These are phyloP conservation scores for Tautogolabrus adspersus DNA, from an alignment of 2,113 vertebrate species.

Conservation along the genomic window DNA sequence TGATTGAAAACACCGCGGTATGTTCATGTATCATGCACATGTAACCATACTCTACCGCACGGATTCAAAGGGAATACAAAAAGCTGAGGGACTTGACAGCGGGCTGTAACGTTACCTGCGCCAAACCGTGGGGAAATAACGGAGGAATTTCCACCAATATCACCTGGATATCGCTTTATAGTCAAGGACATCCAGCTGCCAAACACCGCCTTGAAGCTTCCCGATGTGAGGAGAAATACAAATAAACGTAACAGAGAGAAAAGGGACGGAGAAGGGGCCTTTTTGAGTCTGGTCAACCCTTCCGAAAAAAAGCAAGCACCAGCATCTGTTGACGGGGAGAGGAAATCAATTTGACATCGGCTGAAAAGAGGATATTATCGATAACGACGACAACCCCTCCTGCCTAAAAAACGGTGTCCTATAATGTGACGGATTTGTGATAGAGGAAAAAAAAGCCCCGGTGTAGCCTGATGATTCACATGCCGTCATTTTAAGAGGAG, in stretches of 20 bases:
- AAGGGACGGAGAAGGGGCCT: slow-evolving; percentile 75
- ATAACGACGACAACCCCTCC: slow-evolving; percentile 42
- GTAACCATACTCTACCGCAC: slow-evolving; percentile 75
- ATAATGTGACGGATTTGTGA: slow-evolving; percentile 68
- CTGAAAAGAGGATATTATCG: slow-evolving; percentile 64
- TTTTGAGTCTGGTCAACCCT: slow-evolving; percentile 69
- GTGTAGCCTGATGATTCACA: slow-evolving; percentile 77
- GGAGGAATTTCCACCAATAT: slow-evolving; percentile 66
- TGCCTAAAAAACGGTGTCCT: slow-evolving; percentile 16
- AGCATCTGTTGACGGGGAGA: slow-evolving; percentile 66
- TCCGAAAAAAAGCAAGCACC: slow-evolving; percentile 47
- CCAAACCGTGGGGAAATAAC: slow-evolving; percentile 66
- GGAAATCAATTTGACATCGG: slow-evolving; percentile 64
- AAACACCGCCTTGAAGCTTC: slow-evolving; percentile 57
- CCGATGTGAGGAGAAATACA: slow-evolving; percentile 81
- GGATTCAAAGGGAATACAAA: slow-evolving; percentile 81
- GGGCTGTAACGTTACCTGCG: slow-evolving; percentile 68
- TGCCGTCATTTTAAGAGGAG: slow-evolving; percentile 81
- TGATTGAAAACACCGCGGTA: slow-evolving; percentile 75
- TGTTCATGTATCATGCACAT: slow-evolving; percentile 83
- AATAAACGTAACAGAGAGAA: slow-evolving; percentile 73
- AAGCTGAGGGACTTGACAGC: slow-evolving; percentile 79
- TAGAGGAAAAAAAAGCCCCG: slow-evolving; percentile 61
- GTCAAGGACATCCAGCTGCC: slow-evolving; percentile 70
- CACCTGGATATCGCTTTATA: slow-evolving; percentile 65